Conservation (phyloP, 2,113 vertebrate species). For the Oreotrochilus melanogaster region DNA sequence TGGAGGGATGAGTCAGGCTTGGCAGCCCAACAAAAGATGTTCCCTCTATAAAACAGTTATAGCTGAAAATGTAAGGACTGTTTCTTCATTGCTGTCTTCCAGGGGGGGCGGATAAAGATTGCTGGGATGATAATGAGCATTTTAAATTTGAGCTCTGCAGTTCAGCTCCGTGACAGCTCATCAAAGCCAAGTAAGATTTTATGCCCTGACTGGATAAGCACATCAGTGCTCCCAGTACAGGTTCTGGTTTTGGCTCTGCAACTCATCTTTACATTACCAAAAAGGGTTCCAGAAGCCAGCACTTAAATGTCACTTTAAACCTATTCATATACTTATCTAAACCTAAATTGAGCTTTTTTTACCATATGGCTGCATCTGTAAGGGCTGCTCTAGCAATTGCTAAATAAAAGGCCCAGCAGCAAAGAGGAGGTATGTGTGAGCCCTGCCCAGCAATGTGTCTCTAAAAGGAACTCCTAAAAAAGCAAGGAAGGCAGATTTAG, state of each 20-base stretch:
- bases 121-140: constrained; percentile 44
- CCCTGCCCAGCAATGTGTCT: background rate
- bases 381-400: background rate
- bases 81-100: constrained; percentile 14
- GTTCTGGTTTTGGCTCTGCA: background rate
- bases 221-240: background rate
- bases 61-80: constrained; percentile 31
- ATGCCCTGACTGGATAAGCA: constrained; percentile 8
- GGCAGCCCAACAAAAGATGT: constrained; percentile 62
- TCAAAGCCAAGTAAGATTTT: constrained; percentile 17
- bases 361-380: background rate
- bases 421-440: background rate
- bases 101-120: background rate
- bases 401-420: background rate
- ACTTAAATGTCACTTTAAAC: constrained; percentile 2
- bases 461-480: background rate
- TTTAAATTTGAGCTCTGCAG: constrained; percentile 37
- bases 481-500: background rate
- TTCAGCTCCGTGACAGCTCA: constrained; percentile 21
- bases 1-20: constrained; percentile 64
- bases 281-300: background rate
- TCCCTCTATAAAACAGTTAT: constrained; percentile 52
- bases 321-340: background rate
- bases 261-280: background rate
- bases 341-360: background rate